Base-by-base conservation (phyloP, 2,113 vertebrate genomes). In the Malurus melanocephalus region DNA sequence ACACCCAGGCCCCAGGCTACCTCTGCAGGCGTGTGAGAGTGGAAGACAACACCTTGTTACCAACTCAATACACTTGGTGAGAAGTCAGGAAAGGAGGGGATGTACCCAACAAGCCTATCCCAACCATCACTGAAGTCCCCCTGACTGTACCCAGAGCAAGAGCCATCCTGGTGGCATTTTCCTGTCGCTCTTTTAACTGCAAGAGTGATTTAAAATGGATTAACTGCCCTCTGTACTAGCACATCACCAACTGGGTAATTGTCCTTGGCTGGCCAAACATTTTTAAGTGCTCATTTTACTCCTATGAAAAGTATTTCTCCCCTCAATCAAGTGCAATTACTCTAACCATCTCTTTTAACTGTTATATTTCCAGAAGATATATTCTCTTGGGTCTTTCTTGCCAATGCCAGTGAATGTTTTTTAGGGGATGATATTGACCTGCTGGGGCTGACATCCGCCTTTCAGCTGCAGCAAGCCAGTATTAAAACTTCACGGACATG, bases 211-310 rank as follows among this genome's bases (percentile, higher is more conserved):
- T 74, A 24, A 81, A 87, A 76, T 75, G n/a, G 42, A 82, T 90
- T 84, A 74, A 71, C 72, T 71, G 32, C 33, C 35, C n/a, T 42
- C 66, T 84, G 16, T 48, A 33, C 53, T 86, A 77, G 80, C 7
- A 3, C 60, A 46, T 86, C 56, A 74, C n/a, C 43, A 30, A 72
- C 7, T 3, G 5, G 38, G 68, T 90, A 75, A 93, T 79, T 92
- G 85, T 85, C 55, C 30, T 93, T 20, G 16, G 72, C 88, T 94
- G 77, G 76, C 27, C 19, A 1, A 85, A 78, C 80, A 75, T 85
- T 92, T 94, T 90, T 69, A 91, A 92, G 84, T 72, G 59, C 51
- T 93, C n/a, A 46, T 94, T 96, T 95, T 94, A 93, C 80, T 94
- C 65, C 85, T 90, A 80, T 65, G 92, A 83, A 75, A 87, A 87